These are phyloP conservation scores for Camelus bactrianus DNA, from an alignment of 2,113 vertebrate genomes.

Conservation along the genomic window DNA sequence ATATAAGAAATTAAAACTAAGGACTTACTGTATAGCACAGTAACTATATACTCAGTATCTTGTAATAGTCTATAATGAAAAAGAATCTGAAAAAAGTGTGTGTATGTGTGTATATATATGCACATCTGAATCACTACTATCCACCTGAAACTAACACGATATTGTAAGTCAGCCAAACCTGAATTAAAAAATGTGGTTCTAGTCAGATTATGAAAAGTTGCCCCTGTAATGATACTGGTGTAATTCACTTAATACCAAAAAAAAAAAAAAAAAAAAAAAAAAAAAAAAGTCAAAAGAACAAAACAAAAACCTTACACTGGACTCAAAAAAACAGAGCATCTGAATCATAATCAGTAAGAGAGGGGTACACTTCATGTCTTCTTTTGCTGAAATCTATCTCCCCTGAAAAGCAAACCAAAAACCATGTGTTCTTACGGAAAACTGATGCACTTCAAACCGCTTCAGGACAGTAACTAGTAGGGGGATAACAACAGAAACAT, in stretches of 20 bases:
- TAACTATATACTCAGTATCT: too few species aligned
- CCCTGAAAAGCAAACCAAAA: constrained; percentile 12
- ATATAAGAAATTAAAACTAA: too few species aligned
- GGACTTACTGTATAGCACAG: too few species aligned
- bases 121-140: too few species aligned
- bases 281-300: neutral
- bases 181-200: neutral
- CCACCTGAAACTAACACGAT: too few species aligned
- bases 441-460: neutral
- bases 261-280: too few species aligned
- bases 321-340: neutral
- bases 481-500: neutral
- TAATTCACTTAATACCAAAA: neutral
- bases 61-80: too few species aligned
- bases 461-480: neutral
- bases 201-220: constrained; percentile 1
- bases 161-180: too few species aligned
- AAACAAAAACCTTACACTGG: neutral
- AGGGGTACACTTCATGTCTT: neutral
- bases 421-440: neutral
- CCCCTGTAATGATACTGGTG: neutral
- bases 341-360: neutral
- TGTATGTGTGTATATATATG: too few species aligned
- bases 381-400: neutral
- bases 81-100: too few species aligned